phyloP scores from a whole-genome alignment of 2,888 invertebrate genomes.

The Pyrrhosoma nymphula region DNA sequence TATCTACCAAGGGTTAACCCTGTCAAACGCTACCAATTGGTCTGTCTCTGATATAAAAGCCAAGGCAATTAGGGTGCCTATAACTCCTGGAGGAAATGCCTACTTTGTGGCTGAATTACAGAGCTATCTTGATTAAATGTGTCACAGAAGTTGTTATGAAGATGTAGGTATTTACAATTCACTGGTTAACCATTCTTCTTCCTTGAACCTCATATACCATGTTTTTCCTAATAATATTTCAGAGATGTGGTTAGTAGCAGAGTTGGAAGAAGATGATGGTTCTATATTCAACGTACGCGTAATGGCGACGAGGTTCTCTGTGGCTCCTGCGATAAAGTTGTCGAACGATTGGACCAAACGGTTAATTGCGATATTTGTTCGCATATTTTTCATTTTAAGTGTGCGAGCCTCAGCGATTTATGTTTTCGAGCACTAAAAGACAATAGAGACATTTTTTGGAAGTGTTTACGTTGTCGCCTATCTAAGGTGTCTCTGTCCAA shows the following conservation, averaged over 20 bases:
- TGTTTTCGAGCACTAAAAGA: slow-evolving; percentile 17
- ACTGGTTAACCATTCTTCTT: too few relatives aligned
- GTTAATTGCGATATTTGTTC: not conserved
- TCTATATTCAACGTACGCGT: not conserved
- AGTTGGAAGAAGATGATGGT: not conserved
- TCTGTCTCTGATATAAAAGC: too few relatives aligned
- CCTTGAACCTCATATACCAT: not conserved
- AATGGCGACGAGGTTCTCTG: not conserved
- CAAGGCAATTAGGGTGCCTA: too few relatives aligned
- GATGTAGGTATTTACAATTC: not conserved
- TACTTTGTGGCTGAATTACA: not conserved
- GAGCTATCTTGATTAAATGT: not conserved
- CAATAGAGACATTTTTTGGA: slow-evolving; percentile 23
- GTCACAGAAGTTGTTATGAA: not conserved
- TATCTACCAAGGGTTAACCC: too few relatives aligned
- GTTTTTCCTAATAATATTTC: not conserved
- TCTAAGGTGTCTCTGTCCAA: not conserved
- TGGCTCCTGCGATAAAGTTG: slow-evolving; percentile 14
- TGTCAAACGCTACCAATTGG: too few relatives aligned
- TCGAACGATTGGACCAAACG: not conserved
- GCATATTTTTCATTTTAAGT: slow-evolving; percentile 29
- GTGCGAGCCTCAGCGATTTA: not conserved
- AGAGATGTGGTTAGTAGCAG: not conserved
- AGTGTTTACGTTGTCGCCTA: slow-evolving; percentile 16
- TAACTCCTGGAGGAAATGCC: too few relatives aligned